Evolutionary conservation across 1,140 invertebrate species (phyloP), one percentile per base, ranked within the genome.

Genomic region (Drosophila sucinea): DNA sequence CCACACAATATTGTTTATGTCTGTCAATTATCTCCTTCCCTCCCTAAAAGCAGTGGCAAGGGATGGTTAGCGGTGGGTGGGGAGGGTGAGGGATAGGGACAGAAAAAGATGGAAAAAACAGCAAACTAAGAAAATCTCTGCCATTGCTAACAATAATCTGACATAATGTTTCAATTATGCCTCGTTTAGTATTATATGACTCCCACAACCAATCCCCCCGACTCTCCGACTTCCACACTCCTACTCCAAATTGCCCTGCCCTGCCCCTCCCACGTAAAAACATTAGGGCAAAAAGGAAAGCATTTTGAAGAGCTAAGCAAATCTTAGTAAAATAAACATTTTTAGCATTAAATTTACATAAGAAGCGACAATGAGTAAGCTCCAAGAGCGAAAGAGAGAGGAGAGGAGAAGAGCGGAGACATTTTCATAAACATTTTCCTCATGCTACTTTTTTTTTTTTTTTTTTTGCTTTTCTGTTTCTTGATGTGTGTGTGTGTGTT

Each of bases 121-220:
- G 80, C 83, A 67, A 77, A 79, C 83, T 87, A 87, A 82, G 83
- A 86, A 87, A 86, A 86, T 86, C 83, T 86, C 61, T 51, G 38
- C 79, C 79, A 71, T 82, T 87, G 83, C 83, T 77, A 89, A 84
- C 80, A 89, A 89, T 89, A 89, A 89, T 89, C 84, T 89, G 84
- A 89, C 84, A 89, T 89, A 89, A 89, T 89, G 79, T 89, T 89
- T 89, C 84, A 89, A 89, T 89, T 89, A 89, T 89, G 84, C 84
- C 70, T 80, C 84, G 84, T 89, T 89, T 89, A 87, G 83, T 75
- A 77, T 89, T 87, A 83, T 76, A 76, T 76, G 73, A 60, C 75
- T 76, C 73, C 57, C 38, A 60, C 58, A 65, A 51, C 63, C 38
- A 41, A 4, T 58, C 54, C 27, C 3, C 54, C 25, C 56, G 23